These are phyloP conservation scores for Sorex araneus DNA, from an alignment of 2,113 vertebrate species.

Conservation along the genomic window DNA sequence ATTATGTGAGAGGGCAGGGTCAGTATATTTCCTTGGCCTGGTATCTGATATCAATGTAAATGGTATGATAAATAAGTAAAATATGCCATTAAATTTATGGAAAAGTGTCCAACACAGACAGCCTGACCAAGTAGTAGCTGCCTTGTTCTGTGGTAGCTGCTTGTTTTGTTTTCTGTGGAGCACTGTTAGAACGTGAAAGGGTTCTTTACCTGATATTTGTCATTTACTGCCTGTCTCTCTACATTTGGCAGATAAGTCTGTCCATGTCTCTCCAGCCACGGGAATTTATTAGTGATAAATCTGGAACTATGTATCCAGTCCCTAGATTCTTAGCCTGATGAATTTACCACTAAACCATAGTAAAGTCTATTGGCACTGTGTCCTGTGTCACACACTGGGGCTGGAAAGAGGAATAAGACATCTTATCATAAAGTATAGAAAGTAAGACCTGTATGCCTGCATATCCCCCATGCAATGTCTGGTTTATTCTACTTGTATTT, in stretches of 20 bases:
- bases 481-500: not conserved
- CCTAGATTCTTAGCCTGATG: not conserved
- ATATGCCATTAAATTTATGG: not conserved
- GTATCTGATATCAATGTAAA: not conserved
- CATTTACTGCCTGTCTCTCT: not conserved
- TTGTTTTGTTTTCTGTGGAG: not conserved
- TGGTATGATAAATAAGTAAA: not conserved
- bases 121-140: not conserved
- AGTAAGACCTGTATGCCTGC: not conserved
- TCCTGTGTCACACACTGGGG: not conserved
- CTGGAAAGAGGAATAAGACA: not conserved
- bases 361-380: not conserved
- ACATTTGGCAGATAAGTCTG: not conserved
- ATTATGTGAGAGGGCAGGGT: accelerated
- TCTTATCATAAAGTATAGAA: not conserved
- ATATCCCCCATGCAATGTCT: not conserved
- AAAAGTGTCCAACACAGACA: not conserved
- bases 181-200: not conserved
- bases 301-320: not conserved
- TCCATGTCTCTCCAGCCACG: not conserved
- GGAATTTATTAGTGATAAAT: not conserved
- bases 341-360: slow-evolving; percentile 10
- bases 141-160: too few relatives aligned
- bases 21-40: not conserved
- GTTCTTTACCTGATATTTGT: not conserved